Evolutionary conservation across 2,113 vertebrate species (phyloP).

Genomic region (Lepus timidus): DNA sequence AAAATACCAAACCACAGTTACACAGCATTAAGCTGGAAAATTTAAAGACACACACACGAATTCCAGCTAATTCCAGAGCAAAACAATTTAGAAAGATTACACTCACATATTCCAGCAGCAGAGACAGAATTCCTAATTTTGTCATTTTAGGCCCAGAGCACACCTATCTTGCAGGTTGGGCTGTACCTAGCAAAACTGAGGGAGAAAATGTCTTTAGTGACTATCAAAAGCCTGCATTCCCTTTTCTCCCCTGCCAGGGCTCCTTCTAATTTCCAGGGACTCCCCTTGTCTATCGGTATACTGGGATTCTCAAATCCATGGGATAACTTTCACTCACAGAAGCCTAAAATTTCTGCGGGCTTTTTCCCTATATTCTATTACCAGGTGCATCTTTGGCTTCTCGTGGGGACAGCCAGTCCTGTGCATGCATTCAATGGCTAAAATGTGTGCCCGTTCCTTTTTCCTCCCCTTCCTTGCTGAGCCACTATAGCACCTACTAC

Average conservation of each 20-base stretch:
- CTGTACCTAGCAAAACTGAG: conserved; percentile 1
- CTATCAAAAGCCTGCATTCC: background rate
- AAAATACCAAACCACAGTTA: conserved; percentile 1
- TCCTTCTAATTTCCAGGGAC: background rate
- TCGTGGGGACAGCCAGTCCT: background rate
- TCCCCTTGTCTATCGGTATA: background rate
- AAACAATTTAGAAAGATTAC: conserved; percentile 56
- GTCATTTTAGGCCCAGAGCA: background rate
- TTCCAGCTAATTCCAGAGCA: conserved; percentile 50
- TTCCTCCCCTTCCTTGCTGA: background rate
- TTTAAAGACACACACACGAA: conserved; percentile 20
- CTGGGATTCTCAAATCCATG: background rate
- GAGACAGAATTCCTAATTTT: conserved; percentile 40
- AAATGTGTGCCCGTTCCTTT: background rate
- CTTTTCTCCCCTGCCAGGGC: background rate
- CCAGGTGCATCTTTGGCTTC: background rate
- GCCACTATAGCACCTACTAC: background rate
- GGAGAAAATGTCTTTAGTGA: background rate
- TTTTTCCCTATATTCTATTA: background rate
- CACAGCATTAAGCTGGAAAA: background rate
- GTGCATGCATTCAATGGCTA: background rate
- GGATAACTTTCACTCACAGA: background rate
- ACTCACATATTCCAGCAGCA: conserved; percentile 19
- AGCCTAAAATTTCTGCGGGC: background rate
- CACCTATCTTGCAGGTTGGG: background rate